Evolutionary conservation across 2,113 vertebrate genomes (phyloP).

Genomic region (Chaetura pelagica): DNA sequence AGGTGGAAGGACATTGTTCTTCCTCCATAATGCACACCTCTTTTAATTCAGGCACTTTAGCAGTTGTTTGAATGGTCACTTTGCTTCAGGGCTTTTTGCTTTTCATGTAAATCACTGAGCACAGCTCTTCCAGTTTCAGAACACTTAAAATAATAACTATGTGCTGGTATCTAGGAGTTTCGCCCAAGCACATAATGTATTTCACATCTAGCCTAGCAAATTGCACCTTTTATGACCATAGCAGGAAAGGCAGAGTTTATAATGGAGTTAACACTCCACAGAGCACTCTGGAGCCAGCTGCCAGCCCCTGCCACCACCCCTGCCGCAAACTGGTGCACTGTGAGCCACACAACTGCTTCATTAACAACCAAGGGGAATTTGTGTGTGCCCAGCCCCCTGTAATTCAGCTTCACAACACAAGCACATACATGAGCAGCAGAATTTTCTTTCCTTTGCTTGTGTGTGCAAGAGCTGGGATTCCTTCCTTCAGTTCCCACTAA

Average conservation of each 20-base stretch:
- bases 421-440: accelerated
- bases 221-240: not conserved
- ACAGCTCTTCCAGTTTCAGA: not conserved
- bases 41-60: not conserved
- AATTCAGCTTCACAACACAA: not conserved
- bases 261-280: not conserved
- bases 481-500: not conserved
- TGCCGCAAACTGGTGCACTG: not conserved
- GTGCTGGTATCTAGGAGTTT: not conserved
- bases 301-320: not conserved
- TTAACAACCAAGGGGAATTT: not conserved
- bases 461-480: not conserved
- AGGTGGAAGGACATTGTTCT: not conserved
- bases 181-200: not conserved
- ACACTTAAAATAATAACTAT: not conserved
- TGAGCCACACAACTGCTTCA: not conserved
- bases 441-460: accelerated
- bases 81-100: not conserved
- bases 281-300: not conserved
- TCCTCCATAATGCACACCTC: too few relatives aligned
- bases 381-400: not conserved
- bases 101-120: not conserved
- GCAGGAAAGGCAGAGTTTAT: not conserved
- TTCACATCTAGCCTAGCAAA: not conserved
- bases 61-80: not conserved